Evolutionary conservation across 2,888 invertebrate species (phyloP).

Genomic region (Callyntrura guangdongensis): DNA sequence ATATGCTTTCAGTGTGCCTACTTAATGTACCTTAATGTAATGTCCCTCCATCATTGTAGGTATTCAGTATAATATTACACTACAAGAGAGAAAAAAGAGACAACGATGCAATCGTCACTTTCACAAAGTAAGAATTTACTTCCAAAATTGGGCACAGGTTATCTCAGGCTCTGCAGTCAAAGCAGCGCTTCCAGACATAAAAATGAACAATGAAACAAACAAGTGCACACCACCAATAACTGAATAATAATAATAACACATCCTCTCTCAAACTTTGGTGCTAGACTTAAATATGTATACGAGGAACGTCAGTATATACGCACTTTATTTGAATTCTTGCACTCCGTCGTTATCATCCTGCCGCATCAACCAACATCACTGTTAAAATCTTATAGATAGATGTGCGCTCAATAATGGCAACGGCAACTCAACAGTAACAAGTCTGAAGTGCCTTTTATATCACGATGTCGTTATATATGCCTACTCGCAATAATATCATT

Average conservation of each 20-base stretch:
- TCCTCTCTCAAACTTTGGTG: conserved; percentile 11
- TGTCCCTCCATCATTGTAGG: background rate
- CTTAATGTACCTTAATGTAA: background rate
- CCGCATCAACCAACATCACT: no score
- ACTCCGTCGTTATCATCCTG: no score
- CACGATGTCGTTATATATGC: background rate
- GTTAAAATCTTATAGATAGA: no score
- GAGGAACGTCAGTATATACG: background rate
- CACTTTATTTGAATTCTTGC: background rate
- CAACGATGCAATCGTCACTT: conserved; percentile 64
- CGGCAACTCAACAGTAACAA: no score
- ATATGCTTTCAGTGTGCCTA: background rate
- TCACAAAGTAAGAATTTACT: conserved; percentile 54
- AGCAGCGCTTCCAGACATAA: conserved; percentile 69
- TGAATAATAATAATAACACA: conserved; percentile 1
- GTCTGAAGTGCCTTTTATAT: background rate
- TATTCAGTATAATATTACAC: background rate
- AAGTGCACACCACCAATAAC: background rate
- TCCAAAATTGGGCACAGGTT: conserved; percentile 63
- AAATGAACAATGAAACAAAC: conserved; percentile 34
- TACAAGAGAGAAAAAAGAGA: conserved; percentile 18
- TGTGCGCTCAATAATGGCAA: no score
- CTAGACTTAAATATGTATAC: background rate
- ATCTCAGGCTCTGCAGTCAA: conserved; percentile 29
- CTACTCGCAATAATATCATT: conserved; percentile 13